A percentile compares a stretch with the other conserved stretches of the same genome.
Conservation (phyloP, 2,888 invertebrate genomes). For the Tetragonisca angustula region DNA sequence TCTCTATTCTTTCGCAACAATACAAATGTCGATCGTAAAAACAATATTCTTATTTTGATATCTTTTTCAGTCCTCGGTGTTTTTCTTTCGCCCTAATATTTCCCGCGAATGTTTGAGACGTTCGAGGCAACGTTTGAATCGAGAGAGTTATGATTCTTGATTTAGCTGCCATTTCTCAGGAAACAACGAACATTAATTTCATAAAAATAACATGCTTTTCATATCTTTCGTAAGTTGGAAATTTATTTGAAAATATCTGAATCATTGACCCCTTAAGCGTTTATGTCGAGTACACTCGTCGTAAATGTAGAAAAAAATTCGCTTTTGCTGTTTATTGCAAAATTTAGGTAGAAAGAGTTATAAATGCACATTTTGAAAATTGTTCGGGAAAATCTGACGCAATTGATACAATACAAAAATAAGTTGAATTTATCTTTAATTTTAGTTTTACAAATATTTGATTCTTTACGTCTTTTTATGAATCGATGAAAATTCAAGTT, state of each 20-base stretch:
- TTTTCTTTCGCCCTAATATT: conserved; percentile 40
- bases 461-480: too few relatives aligned
- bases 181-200: neutral
- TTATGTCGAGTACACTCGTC: too few relatives aligned
- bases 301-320: too few relatives aligned
- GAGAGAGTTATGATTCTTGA: conserved; percentile 44
- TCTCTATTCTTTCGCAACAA: conserved; percentile 33
- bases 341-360: too few relatives aligned
- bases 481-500: too few relatives aligned
- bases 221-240: neutral
- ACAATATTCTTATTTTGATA: conserved; percentile 47
- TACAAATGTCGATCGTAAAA: conserved; percentile 62
- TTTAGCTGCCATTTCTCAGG: neutral
- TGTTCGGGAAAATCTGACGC: too few relatives aligned
- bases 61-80: conserved; percentile 28
- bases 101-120: conserved; percentile 42
- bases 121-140: neutral
- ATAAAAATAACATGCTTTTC: neutral
- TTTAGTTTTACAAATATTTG: too few relatives aligned
- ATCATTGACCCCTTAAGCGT: too few relatives aligned
- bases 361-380: too few relatives aligned
- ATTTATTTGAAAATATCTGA: neutral
- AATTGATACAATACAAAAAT: too few relatives aligned
- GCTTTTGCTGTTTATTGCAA: neutral
- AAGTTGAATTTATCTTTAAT: too few relatives aligned